Evolutionary conservation across 2,888 invertebrate species (phyloP).

Genomic region (Tryphoninae sp.): DNA sequence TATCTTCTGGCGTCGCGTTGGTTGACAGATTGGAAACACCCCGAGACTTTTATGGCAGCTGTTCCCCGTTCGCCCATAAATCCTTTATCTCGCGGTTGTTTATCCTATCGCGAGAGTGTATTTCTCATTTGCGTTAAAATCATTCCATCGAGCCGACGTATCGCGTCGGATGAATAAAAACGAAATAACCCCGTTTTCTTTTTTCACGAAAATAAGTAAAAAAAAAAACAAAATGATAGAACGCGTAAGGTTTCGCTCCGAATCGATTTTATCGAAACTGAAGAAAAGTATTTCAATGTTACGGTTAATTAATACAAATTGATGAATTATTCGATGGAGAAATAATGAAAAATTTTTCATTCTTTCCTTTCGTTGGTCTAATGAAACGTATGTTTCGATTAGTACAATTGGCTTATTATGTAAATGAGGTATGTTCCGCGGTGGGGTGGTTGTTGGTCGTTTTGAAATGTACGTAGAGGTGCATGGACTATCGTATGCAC

Average conservation of each 20-base stretch:
- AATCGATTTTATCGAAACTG: too few relatives aligned
- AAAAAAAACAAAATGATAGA: neutral
- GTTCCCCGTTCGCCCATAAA: slow-evolving; percentile 71
- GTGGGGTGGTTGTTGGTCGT: too few relatives aligned
- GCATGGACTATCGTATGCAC: neutral
- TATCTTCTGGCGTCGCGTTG: slow-evolving; percentile 40
- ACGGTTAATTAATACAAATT: too few relatives aligned
- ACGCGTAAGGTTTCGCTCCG: neutral
- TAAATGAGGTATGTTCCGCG: too few relatives aligned
- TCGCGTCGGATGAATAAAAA: slow-evolving; percentile 20
- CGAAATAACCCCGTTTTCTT: too few relatives aligned
- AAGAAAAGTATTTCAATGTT: too few relatives aligned
- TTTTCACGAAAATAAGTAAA: neutral
- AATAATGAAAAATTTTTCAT: too few relatives aligned
- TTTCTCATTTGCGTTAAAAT: slow-evolving; percentile 75
- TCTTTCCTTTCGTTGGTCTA: too few relatives aligned
- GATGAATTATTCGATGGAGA: too few relatives aligned
- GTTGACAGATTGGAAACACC: slow-evolving; percentile 77
- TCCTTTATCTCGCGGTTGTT: slow-evolving; percentile 75
- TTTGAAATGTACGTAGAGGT: neutral
- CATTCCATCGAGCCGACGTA: slow-evolving; percentile 56
- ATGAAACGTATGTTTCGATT: too few relatives aligned
- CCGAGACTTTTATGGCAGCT: slow-evolving; percentile 75
- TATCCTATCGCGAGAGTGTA: slow-evolving; percentile 67
- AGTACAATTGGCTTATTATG: too few relatives aligned